These are phyloP conservation scores for Tenebrio molitor DNA, from an alignment of 1,140 invertebrate species.

Conservation along the genomic window DNA sequence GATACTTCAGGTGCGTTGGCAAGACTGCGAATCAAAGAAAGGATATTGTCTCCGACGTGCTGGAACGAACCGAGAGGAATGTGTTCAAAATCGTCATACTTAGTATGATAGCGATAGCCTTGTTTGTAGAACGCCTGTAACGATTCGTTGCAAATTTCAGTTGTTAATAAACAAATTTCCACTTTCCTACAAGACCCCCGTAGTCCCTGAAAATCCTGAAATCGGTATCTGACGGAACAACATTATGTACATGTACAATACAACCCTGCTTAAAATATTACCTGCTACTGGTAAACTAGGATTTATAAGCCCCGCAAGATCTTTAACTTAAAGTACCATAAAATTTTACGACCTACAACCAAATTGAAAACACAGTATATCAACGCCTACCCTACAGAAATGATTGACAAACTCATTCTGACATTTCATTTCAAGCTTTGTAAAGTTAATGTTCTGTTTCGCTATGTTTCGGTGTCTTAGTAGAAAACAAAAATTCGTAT, in stretches of 20 bases:
- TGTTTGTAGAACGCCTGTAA: conserved; percentile 81
- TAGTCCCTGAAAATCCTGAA: conserved; percentile 83
- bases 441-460: too few species aligned
- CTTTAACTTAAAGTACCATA: too few species aligned
- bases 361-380: too few species aligned
- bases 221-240: conserved; percentile 85
- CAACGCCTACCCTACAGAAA: too few species aligned
- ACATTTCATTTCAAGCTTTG: too few species aligned
- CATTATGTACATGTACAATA: conserved; percentile 75
- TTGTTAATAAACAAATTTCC: not conserved
- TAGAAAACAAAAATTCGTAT: too few species aligned
- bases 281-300: too few species aligned
- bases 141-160: not conserved
- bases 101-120: conserved; percentile 86
- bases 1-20: conserved; percentile 67
- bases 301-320: too few species aligned
- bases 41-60: conserved; percentile 74
- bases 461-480: too few species aligned
- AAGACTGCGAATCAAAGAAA: conserved; percentile 70
- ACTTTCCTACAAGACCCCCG: conserved; percentile 65
- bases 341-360: too few species aligned
- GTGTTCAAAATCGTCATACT: conserved; percentile 75
- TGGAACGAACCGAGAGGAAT: conserved; percentile 78
- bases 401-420: too few species aligned
- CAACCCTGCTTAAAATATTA: too few species aligned